Evolutionary conservation across 2,113 vertebrate species (phyloP).

Genomic region (Tor tambroides): DNA sequence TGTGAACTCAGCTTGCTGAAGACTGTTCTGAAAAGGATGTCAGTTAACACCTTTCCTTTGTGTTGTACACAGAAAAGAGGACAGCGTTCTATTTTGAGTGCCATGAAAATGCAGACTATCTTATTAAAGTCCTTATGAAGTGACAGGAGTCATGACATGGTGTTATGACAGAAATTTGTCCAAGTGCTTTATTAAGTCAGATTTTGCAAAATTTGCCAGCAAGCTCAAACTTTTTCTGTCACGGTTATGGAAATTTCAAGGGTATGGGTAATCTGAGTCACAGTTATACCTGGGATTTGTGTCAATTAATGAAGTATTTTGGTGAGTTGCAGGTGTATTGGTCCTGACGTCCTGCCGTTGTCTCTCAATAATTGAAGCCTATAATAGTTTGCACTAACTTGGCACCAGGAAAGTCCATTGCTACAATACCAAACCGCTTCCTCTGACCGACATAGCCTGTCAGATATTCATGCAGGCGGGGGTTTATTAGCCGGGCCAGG

Average conservation of each 20-base stretch:
- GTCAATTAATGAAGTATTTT: conserved; percentile 1
- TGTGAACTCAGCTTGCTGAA: not conserved
- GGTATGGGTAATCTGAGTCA: not conserved
- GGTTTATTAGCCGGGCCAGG: conserved; percentile 76
- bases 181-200: not conserved
- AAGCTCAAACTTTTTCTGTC: conserved; percentile 20
- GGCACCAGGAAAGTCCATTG: conserved; percentile 81
- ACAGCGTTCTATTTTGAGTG: not conserved
- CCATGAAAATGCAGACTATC: not conserved
- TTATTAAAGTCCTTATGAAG: conserved; percentile 2
- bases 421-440: conserved; percentile 77
- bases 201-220: not conserved
- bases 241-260: not conserved
- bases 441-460: conserved; percentile 49
- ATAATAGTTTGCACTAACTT: conserved; percentile 75
- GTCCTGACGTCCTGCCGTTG: not conserved
- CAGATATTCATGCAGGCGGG: conserved; percentile 75
- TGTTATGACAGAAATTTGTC: conserved; percentile 24
- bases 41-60: conserved; percentile 1
- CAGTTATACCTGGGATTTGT: conserved; percentile 12
- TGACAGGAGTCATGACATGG: conserved; percentile 2
- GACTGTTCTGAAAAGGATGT: not conserved
- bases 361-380: conserved; percentile 72
- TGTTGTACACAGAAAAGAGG: not conserved
- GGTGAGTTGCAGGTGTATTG: not conserved